Evolutionary conservation across 2,113 vertebrate genomes (phyloP).

Genomic region (Chaetodon trifascialis): DNA sequence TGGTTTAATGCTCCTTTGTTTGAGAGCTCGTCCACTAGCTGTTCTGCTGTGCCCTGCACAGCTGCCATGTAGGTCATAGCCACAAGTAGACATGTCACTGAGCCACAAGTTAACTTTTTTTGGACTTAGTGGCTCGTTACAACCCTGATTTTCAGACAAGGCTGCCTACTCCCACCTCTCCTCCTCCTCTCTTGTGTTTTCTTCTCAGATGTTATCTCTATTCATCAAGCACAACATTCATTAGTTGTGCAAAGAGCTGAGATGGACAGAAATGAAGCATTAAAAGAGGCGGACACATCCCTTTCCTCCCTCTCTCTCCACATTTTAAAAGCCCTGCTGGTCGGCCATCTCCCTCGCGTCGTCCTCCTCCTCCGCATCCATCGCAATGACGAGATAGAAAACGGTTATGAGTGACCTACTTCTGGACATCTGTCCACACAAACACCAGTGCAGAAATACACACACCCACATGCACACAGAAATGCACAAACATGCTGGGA

Average conservation of each 20-base stretch:
- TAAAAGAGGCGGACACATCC: background rate
- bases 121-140: background rate
- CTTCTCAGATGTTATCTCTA: background rate
- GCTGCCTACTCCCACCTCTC: no score
- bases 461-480: background rate
- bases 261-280: background rate
- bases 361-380: background rate
- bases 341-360: background rate
- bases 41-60: background rate
- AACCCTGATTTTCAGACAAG: background rate
- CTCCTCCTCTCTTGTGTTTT: background rate
- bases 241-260: background rate
- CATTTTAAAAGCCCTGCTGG: background rate
- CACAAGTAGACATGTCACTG: background rate
- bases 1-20: no score
- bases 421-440: constrained; percentile 9
- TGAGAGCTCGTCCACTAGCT: background rate
- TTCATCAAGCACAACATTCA: background rate
- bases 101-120: background rate
- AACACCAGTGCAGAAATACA: background rate
- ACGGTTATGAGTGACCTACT: constrained; percentile 34
- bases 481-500: constrained; percentile 12
- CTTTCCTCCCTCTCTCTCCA: background rate
- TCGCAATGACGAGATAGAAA: background rate
- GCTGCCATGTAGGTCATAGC: background rate